phyloP scores from a whole-genome alignment of 2,888 invertebrate genomes.

The Isotomurus palustris region DNA sequence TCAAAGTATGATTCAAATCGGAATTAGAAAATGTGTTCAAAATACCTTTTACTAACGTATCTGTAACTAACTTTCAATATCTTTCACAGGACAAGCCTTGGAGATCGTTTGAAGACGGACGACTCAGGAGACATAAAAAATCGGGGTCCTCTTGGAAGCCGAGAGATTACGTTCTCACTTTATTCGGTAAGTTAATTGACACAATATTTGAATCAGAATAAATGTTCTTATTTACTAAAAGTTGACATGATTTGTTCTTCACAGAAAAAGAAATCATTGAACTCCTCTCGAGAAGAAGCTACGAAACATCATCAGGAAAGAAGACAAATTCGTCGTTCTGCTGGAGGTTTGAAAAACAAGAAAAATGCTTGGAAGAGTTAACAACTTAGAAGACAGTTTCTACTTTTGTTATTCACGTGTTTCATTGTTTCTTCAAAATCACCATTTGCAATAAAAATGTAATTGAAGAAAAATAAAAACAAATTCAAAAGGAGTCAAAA shows the following conservation, averaged over 20 bases:
- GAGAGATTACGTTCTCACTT: slow-evolving; percentile 73
- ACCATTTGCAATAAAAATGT: too few species aligned
- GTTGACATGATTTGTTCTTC: too few species aligned
- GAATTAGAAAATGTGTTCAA: background rate
- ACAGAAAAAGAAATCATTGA: slow-evolving; percentile 24
- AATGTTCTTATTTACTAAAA: background rate
- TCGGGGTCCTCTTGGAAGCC: slow-evolving; percentile 63
- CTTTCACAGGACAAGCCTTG: slow-evolving; percentile 62
- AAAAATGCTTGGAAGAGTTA: slow-evolving; percentile 40
- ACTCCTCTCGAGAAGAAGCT: slow-evolving; percentile 38
- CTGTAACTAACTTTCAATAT: slow-evolving; percentile 14
- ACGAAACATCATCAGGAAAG: slow-evolving; percentile 50
- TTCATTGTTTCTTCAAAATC: too few species aligned
- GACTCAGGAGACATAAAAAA: slow-evolving; percentile 53
- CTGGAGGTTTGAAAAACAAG: slow-evolving; percentile 46
- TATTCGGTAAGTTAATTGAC: slow-evolving; percentile 52
- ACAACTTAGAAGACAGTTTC: background rate
- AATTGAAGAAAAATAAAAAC: too few species aligned
- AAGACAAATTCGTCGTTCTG: slow-evolving; percentile 50
- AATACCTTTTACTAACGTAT: background rate
- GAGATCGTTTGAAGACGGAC: slow-evolving; percentile 62
- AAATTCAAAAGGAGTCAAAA: too few species aligned
- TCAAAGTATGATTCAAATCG: too few species aligned
- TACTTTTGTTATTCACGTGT: too few species aligned
- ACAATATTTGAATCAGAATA: background rate